phyloP scores from a whole-genome alignment of 1,140 invertebrate genomes.

The Caenorhabditis briggsae region DNA sequence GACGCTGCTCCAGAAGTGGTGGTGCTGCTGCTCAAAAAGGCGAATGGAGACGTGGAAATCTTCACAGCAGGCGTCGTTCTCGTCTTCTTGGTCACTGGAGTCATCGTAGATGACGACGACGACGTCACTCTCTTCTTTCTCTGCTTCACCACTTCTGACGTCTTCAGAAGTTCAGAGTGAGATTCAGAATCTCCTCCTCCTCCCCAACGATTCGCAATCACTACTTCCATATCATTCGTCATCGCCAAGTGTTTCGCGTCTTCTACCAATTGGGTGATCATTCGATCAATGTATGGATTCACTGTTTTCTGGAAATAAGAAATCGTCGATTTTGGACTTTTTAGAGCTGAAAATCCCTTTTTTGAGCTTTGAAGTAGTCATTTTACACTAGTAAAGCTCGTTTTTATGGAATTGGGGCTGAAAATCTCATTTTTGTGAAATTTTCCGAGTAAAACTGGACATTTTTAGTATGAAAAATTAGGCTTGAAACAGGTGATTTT shows the following conservation, averaged over 20 bases:
- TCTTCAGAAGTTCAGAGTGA: not conserved
- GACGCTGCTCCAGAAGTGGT: too few species aligned
- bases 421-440: too few species aligned
- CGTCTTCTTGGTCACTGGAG: not conserved
- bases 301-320: constrained; percentile 20
- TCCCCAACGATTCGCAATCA: not conserved
- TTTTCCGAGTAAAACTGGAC: too few species aligned
- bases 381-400: too few species aligned
- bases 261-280: not conserved
- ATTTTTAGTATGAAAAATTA: too few species aligned
- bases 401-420: too few species aligned
- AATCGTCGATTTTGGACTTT: not conserved
- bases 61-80: not conserved
- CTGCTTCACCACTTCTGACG: not conserved
- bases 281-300: constrained; percentile 26
- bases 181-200: not conserved
- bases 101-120: not conserved
- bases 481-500: too few species aligned
- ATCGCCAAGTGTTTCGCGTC: not conserved
- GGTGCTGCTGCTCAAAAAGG: not conserved
- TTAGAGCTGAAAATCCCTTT: too few species aligned
- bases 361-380: too few species aligned
- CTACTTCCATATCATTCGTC: not conserved
- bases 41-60: not conserved
- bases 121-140: not conserved